Evolutionary conservation across 23 tunicate species (phyloP).

Genomic region (Trididemnum miniatum): DNA sequence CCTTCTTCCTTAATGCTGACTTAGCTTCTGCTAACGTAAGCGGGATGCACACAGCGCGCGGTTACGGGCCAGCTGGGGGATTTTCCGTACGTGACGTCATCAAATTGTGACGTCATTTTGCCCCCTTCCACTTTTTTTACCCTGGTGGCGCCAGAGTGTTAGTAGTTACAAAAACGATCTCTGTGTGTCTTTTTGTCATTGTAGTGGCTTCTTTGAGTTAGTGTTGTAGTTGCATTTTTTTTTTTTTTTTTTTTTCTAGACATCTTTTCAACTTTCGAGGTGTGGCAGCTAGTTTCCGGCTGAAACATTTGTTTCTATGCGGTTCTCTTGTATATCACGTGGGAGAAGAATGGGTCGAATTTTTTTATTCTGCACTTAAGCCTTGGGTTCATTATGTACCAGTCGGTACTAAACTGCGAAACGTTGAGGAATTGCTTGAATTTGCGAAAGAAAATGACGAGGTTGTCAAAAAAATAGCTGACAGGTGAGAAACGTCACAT

Average conservation of each 20-base stretch:
- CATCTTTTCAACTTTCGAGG: conserved; percentile 94
- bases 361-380: conserved; percentile 77
- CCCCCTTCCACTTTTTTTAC: no score
- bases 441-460: conserved; percentile 83
- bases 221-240: no score
- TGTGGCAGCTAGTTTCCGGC: conserved; percentile 91
- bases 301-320: conserved; percentile 91
- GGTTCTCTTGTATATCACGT: conserved; percentile 88
- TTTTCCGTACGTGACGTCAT: no score
- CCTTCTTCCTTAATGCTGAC: no score
- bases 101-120: no score
- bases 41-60: no score
- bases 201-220: no score
- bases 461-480: conserved; percentile 67
- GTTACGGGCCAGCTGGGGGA: no score
- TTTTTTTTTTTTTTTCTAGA: conserved; percentile 47
- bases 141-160: no score
- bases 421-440: conserved; percentile 69
- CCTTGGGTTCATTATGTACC: conserved; percentile 97
- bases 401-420: conserved; percentile 32
- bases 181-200: no score
- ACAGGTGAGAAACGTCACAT: conserved; percentile 44
- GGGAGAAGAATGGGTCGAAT: conserved; percentile 86
- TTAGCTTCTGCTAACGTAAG: no score
- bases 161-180: no score